Percentiles rank a stretch among this genome's conserved stretches.
These are phyloP conservation scores for Synanthedon andrenaeformis DNA, from an alignment of 2,888 invertebrate species.

Conservation along the genomic window DNA sequence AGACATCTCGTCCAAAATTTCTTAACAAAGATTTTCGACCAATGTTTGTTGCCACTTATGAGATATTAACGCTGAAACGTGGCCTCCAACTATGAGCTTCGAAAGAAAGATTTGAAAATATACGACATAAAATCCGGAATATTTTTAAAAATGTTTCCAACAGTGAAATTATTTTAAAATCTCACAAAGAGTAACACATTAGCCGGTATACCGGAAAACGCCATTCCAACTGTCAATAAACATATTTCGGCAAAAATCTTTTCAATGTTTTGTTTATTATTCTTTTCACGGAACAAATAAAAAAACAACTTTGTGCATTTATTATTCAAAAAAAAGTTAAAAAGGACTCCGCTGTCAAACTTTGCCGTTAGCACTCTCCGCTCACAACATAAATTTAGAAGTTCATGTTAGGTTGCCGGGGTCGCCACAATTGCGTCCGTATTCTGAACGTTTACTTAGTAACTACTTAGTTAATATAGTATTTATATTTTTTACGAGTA, in stretches of 20 bases:
- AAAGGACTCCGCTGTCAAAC: slow-evolving; percentile 7
- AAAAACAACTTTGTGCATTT: neutral
- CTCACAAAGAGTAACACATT: too few relatives aligned
- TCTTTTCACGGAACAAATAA: neutral
- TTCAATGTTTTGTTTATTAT: neutral
- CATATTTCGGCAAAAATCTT: slow-evolving; percentile 3
- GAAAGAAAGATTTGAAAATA: too few relatives aligned
- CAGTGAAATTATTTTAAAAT: too few relatives aligned
- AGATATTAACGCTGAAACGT: too few relatives aligned
- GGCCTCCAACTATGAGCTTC: too few relatives aligned
- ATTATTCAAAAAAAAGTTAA: neutral
- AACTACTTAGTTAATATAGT: too few relatives aligned
- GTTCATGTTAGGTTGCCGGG: slow-evolving; percentile 14
- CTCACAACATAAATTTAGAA: slow-evolving; percentile 27
- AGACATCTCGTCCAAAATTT: too few relatives aligned
- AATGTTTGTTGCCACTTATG: too few relatives aligned
- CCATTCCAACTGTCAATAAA: slow-evolving; percentile 7
- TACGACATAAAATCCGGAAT: too few relatives aligned
- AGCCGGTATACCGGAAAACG: slow-evolving; percentile 2
- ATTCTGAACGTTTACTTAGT: slow-evolving; percentile 8
- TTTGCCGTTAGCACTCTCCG: slow-evolving; percentile 14
- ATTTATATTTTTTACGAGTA: too few relatives aligned
- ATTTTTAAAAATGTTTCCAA: too few relatives aligned
- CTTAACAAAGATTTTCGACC: too few relatives aligned
- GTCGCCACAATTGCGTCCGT: slow-evolving; percentile 9